Evolutionary conservation across 2,888 invertebrate genomes (phyloP), one percentile per base, ranked within the genome.

Genomic region (Thereva unica): DNA sequence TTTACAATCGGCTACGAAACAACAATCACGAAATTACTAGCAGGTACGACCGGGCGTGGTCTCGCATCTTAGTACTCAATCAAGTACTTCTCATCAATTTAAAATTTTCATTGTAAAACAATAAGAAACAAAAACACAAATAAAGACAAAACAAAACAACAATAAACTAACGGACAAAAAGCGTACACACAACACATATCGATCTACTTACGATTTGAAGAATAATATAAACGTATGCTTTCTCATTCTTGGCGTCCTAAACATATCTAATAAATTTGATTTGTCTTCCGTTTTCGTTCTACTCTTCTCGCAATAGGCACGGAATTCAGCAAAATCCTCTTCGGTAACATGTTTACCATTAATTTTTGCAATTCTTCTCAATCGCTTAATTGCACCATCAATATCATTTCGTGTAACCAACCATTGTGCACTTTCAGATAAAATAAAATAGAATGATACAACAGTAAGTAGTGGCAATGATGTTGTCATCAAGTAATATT

Each of bases 371-470:
- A 86, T 84, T 54, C 80, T 79, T 72, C 80, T 78, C 66, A 85
- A 82, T 61, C 85, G 83, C 54, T 76, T 72, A 2, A 85, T 81
- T 6, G 86, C 86, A 44, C 83, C 81, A 50, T 84, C 83, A 1
- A 82, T 76, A 69, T 82, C 78, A 38, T 85, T 84, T 72, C 83
- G 83, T 65, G 85, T 84, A 3, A 86, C 82, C 55, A 86, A 75
- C 86, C 87, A 87, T 71, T 85, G 84, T 0, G 85, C 86, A 71
- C 86, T 86, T 76, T 86, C 86, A n/a, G 85, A 85, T 23, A 82
- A 82, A 53, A 85, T 75, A 49, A 84, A 82, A 71, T 85, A 85
- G 72, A 82, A 85, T 3, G 77, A 67, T 5, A 82, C 72, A 40
- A 85, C 80, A 35, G 80, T 71, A 1, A 83, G 71, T 59, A 85